Percentiles rank a stretch among this genome's conserved stretches.
Conservation (phyloP, 2,888 invertebrate species). For the Dynastes hyllus region DNA sequence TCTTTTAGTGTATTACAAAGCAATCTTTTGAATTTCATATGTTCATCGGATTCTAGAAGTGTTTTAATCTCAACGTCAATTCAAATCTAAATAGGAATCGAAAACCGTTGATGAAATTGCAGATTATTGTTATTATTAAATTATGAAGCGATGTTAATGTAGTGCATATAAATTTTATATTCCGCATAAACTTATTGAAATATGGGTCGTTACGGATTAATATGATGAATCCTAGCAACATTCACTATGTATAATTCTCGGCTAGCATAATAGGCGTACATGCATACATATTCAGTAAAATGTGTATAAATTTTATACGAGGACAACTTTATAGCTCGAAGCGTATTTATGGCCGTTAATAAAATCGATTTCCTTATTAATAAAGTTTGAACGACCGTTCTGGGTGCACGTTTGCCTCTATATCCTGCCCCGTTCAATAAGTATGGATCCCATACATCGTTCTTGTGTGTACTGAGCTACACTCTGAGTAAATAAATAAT, state of each 20-base stretch:
- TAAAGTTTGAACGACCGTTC: neutral
- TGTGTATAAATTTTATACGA: constrained; percentile 3
- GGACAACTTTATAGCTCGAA: constrained; percentile 4
- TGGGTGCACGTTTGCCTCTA: neutral
- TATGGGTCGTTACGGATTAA: neutral
- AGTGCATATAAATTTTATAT: too few relatives aligned
- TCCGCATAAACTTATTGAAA: neutral
- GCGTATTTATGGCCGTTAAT: constrained; percentile 11
- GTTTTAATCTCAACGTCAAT: too few relatives aligned
- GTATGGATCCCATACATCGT: constrained; percentile 1
- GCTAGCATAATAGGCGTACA: neutral
- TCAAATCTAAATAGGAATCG: too few relatives aligned
- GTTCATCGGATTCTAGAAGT: too few relatives aligned
- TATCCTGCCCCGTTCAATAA: neutral
- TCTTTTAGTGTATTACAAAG: too few relatives aligned
- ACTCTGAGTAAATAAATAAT: constrained; percentile 13
- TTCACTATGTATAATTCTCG: neutral
- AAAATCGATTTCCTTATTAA: constrained; percentile 25
- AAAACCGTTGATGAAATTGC: too few relatives aligned
- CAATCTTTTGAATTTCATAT: too few relatives aligned
- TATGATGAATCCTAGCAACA: neutral
- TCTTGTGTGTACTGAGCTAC: neutral
- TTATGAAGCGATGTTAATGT: too few relatives aligned
- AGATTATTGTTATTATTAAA: too few relatives aligned
- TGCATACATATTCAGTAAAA: constrained; percentile 2